Conservation (phyloP, 2,113 vertebrate species). For the Chrysemys picta region DNA sequence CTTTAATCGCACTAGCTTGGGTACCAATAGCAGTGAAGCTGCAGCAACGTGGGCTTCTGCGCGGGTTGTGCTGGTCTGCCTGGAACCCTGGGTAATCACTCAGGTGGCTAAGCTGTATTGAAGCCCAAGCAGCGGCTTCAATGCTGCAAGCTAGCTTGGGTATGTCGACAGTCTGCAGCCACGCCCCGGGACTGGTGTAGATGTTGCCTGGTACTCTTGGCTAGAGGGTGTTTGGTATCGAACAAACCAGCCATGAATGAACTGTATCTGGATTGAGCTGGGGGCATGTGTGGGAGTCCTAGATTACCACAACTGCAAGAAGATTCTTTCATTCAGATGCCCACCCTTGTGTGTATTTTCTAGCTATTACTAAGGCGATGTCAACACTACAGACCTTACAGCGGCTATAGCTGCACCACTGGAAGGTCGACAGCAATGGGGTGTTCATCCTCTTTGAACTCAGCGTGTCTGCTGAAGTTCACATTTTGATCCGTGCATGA, state of each 20-base stretch:
- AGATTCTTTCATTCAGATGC: neutral
- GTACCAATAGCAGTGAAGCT: neutral
- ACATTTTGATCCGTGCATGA: neutral
- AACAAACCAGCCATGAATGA: neutral
- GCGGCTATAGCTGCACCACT: too few relatives aligned
- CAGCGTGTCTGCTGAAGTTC: neutral
- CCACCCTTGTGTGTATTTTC: neutral
- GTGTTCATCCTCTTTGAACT: rapidly evolving
- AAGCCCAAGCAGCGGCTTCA: too few relatives aligned
- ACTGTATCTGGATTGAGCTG: rapidly evolving
- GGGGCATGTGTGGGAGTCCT: neutral
- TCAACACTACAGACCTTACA: too few relatives aligned
- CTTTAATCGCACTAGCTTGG: neutral
- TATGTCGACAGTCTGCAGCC: too few relatives aligned
- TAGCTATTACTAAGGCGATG: rapidly evolving
- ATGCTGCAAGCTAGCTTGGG: neutral
- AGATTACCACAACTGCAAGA: neutral
- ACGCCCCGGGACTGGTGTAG: too few relatives aligned
- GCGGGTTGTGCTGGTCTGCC: neutral
- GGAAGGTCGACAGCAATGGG: neutral
- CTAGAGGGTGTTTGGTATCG: neutral
- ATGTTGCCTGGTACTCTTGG: neutral
- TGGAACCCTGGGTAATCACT: neutral
- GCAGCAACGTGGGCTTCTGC: neutral
- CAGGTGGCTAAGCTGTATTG: neutral